Percentiles rank a stretch among this genome's conserved stretches.
phyloP scores from a whole-genome alignment of 2,797 vertebrate genomes.

The Rhinophrynus dorsalis region DNA sequence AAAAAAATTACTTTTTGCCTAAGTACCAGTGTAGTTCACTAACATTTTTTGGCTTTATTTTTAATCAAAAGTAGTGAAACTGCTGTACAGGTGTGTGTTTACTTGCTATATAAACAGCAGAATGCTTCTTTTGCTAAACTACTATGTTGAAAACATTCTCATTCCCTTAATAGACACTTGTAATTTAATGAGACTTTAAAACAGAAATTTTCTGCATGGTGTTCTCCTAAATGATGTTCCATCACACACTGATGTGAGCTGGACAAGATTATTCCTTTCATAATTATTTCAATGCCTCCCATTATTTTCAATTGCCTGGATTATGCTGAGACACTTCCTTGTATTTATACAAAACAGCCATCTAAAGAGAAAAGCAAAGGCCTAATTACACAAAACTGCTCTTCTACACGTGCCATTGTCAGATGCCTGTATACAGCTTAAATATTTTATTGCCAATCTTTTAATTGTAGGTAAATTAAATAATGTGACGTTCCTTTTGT shows the following conservation, averaged over 20 bases:
- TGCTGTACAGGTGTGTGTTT: no score
- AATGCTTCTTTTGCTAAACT: background rate
- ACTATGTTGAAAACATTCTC: conserved; percentile 4
- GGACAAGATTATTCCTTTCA: conserved; percentile 19
- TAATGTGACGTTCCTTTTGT: background rate
- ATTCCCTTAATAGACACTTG: conserved; percentile 24
- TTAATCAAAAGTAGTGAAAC: no score
- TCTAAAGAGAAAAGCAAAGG: background rate
- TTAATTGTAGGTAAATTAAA: background rate
- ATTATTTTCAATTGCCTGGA: conserved; percentile 12
- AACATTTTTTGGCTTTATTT: no score
- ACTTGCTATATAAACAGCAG: background rate
- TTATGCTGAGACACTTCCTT: conserved; percentile 6
- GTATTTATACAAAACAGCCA: background rate
- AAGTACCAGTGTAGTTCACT: no score
- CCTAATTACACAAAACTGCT: background rate
- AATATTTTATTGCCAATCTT: background rate
- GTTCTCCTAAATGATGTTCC: conserved; percentile 34
- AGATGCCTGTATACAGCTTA: background rate
- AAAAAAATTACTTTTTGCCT: no score
- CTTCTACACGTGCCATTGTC: background rate
- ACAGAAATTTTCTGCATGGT: conserved; percentile 30
- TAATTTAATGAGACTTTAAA: conserved; percentile 34
- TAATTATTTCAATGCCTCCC: conserved; percentile 13
- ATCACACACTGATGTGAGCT: conserved; percentile 7